phyloP scores from a whole-genome alignment of 2,797 vertebrate genomes.

The Argya squamiceps region DNA sequence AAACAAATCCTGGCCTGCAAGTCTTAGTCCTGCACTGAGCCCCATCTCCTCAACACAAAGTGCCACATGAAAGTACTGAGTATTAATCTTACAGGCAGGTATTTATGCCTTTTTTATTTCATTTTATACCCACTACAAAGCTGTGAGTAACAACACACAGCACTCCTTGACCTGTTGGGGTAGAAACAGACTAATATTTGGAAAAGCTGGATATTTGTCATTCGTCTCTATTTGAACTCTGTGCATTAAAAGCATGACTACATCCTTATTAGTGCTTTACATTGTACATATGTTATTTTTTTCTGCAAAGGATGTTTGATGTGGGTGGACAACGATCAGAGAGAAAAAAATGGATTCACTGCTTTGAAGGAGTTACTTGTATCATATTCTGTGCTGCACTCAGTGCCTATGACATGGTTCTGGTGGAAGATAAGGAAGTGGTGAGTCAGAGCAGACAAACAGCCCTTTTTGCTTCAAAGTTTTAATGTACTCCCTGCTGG shows the following conservation, averaged over 20 bases:
- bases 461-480: background rate
- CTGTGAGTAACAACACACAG: background rate
- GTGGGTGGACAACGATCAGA: constrained; percentile 81
- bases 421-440: constrained; percentile 81
- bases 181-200: background rate
- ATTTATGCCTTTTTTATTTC: background rate
- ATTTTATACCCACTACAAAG: background rate
- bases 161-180: background rate
- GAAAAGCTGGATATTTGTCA: background rate
- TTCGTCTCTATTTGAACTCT: background rate
- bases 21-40: background rate
- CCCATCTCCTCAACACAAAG: background rate
- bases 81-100: background rate
- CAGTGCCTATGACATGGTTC: constrained; percentile 79
- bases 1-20: background rate
- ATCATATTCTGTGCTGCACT: constrained; percentile 81
- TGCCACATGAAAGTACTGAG: background rate
- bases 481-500: background rate
- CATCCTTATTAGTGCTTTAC: background rate
- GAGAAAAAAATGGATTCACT: constrained; percentile 82
- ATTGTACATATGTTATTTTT: background rate
- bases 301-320: constrained; percentile 77
- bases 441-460: constrained; percentile 64
- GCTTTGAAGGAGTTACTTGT: constrained; percentile 81
- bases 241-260: background rate